Conservation (phyloP, 1,140 invertebrate genomes). For the Pissodes strobi region DNA sequence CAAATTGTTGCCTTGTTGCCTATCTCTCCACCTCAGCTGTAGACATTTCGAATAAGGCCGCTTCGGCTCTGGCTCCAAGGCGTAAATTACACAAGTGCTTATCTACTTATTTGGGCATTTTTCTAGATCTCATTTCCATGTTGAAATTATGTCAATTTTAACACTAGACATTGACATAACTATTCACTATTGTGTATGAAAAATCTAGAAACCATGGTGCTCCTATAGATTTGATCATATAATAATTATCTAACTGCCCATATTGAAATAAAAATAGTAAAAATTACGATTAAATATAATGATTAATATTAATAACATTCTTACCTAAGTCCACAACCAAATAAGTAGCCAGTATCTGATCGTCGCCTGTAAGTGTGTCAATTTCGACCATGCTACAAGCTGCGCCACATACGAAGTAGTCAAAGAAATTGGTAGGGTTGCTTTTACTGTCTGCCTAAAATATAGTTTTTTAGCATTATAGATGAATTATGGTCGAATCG, state of each 20-base stretch:
- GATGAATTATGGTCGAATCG: background rate
- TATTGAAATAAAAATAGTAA: background rate
- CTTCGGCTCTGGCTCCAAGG: no score
- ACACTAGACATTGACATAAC: no score
- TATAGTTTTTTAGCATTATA: slow-evolving; percentile 63
- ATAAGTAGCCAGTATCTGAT: slow-evolving; percentile 81
- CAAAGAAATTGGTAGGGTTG: slow-evolving; percentile 72
- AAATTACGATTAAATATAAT: background rate
- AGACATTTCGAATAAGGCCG: no score
- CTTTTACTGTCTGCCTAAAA: slow-evolving; percentile 76
- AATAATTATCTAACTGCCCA: background rate
- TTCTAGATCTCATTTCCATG: no score
- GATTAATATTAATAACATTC: background rate
- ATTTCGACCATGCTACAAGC: slow-evolving; percentile 84
- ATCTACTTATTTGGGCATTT: no score
- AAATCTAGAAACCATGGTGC: background rate
- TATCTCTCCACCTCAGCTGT: no score
- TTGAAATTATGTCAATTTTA: no score
- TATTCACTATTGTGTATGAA: no score
- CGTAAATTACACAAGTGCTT: no score
- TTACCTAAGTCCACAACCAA: slow-evolving; percentile 88
- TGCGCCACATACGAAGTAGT: slow-evolving; percentile 80
- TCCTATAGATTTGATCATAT: background rate
- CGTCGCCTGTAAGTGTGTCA: slow-evolving; percentile 85
- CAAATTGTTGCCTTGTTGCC: no score